Conservation (phyloP, 2,113 vertebrate genomes). For the Mustelus asterias region DNA sequence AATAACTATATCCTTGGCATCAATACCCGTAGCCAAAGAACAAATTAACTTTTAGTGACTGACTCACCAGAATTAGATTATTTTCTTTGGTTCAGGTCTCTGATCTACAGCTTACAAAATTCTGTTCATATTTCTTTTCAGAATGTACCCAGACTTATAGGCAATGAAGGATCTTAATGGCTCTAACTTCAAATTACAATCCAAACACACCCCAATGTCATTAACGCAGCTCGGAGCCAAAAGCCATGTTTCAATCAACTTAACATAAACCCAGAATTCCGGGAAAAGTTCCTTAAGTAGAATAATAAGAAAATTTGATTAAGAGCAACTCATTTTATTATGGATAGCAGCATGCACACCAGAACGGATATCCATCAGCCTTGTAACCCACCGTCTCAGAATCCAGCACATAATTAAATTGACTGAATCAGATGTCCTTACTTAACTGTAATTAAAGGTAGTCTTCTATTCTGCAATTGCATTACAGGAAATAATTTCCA, state of each 20-base stretch:
- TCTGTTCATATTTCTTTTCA: neutral
- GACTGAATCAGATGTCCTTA: conserved; percentile 2
- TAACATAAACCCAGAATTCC: conserved; percentile 6
- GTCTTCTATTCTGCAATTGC: neutral
- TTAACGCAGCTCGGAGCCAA: neutral
- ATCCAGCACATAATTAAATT: conserved; percentile 10
- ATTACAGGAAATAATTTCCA: conserved; percentile 17
- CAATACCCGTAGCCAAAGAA: neutral
- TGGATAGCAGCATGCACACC: neutral
- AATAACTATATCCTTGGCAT: neutral
- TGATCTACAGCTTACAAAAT: neutral
- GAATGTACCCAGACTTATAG: neutral
- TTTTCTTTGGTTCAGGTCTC: neutral
- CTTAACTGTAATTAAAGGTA: conserved; percentile 9
- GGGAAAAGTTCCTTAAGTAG: conserved; percentile 15
- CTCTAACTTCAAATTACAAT: neutral
- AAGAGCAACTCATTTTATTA: neutral
- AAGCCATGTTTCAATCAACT: neutral
- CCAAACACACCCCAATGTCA: neutral
- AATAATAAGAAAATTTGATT: conserved; percentile 32
- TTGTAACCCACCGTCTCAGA: neutral
- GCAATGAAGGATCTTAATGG: neutral
- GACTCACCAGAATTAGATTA: neutral
- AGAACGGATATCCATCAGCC: conserved; percentile 14
- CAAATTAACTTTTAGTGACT: neutral